Percentiles rank a stretch among this genome's conserved stretches.
Conservation (phyloP, 2,113 vertebrate genomes). For the Perca schrenkii region DNA sequence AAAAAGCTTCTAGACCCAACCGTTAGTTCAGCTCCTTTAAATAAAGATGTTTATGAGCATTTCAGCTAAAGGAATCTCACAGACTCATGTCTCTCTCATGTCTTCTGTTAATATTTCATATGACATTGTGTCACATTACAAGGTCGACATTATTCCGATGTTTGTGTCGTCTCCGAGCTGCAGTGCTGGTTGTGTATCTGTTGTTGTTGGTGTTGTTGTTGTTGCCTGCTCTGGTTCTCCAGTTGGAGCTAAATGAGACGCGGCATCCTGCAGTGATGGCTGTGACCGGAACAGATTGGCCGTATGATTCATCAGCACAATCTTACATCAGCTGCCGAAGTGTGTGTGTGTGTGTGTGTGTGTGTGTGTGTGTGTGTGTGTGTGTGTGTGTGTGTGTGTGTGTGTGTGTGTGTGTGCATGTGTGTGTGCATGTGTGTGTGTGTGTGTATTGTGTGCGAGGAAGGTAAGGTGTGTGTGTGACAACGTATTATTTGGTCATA, state of each 20-base stretch:
- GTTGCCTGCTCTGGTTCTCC: slow-evolving; percentile 54
- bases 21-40: too few species aligned
- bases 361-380: slow-evolving; percentile 19
- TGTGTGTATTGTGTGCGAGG: neutral
- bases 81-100: too few species aligned
- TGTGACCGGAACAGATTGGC: slow-evolving; percentile 71
- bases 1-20: too few species aligned
- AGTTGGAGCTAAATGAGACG: slow-evolving; percentile 50
- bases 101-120: too few species aligned
- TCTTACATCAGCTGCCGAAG: slow-evolving; percentile 32
- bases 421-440: neutral
- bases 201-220: slow-evolving; percentile 38
- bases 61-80: too few species aligned
- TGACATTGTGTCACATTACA: neutral
- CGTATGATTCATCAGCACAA: slow-evolving; percentile 70
- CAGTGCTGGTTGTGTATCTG: neutral
- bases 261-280: slow-evolving; percentile 58
- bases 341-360: slow-evolving; percentile 25
- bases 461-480: neutral
- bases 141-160: neutral
- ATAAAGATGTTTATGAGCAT: too few species aligned
- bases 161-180: neutral
- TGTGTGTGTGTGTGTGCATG: slow-evolving; percentile 3
- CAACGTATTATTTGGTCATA: too few species aligned
- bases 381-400: slow-evolving; percentile 10